Conservation (phyloP, 2,888 invertebrate species). For the Drosophila tanythrix region DNA sequence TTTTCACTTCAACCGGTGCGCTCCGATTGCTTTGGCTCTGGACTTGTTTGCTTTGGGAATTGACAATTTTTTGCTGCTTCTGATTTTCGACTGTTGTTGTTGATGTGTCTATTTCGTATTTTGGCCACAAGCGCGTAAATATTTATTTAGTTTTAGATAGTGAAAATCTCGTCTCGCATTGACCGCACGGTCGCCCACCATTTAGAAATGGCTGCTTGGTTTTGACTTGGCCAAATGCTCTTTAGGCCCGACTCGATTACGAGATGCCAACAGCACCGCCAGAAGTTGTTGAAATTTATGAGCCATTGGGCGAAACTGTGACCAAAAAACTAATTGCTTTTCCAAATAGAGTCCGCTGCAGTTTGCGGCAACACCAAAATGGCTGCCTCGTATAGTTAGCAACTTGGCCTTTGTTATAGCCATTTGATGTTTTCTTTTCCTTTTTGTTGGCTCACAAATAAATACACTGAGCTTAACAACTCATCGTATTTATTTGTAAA, state of each 20-base stretch:
- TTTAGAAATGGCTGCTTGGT: conserved; percentile 68
- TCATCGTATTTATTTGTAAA: neutral
- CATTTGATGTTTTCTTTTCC: conserved; percentile 28
- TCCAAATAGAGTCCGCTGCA: conserved; percentile 74
- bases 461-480: conserved; percentile 37
- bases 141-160: conserved; percentile 75
- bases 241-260: conserved; percentile 54
- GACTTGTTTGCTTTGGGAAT: conserved; percentile 72
- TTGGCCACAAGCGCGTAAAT: conserved; percentile 74
- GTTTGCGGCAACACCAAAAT: conserved; percentile 59
- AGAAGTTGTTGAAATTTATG: conserved; percentile 72
- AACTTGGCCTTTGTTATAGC: conserved; percentile 67
- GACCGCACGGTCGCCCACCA: conserved; percentile 41
- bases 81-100: conserved; percentile 16
- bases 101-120: conserved; percentile 59
- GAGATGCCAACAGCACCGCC: conserved; percentile 47
- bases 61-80: conserved; percentile 43
- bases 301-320: conserved; percentile 62
- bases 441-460: conserved; percentile 30
- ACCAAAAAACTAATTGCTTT: conserved; percentile 78
- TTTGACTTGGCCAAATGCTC: conserved; percentile 43
- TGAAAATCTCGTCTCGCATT: conserved; percentile 43
- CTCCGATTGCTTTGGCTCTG: conserved; percentile 69
- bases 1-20: conserved; percentile 69
- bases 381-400: conserved; percentile 51